Conservation (phyloP, 2,888 invertebrate genomes). For the Cheilosia impressa region DNA sequence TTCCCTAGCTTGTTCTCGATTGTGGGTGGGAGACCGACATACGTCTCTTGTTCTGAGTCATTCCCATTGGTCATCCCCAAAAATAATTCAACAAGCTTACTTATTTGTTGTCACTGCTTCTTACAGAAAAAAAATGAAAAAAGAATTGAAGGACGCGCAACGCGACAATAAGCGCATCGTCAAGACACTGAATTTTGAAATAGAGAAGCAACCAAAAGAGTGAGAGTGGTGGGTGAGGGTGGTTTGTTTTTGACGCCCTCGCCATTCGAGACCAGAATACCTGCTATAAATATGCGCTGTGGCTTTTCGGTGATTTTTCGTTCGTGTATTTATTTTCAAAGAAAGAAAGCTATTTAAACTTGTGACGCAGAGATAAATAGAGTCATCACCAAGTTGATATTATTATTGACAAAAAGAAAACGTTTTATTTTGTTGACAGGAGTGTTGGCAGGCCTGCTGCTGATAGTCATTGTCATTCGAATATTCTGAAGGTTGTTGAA, state of each 20-base stretch:
- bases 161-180: slow-evolving; percentile 30
- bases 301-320: neutral
- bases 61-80: slow-evolving; percentile 50
- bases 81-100: slow-evolving; percentile 50
- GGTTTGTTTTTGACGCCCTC: slow-evolving; percentile 47
- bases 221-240: slow-evolving; percentile 31
- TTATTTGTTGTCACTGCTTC: slow-evolving; percentile 3
- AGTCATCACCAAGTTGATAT: slow-evolving; percentile 42
- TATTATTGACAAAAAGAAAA: neutral
- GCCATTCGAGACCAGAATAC: slow-evolving; percentile 35
- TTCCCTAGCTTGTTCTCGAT: neutral
- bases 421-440: neutral
- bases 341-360: slow-evolving; percentile 34
- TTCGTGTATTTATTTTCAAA: slow-evolving; percentile 33
- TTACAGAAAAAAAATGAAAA: neutral
- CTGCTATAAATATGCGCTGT: slow-evolving; percentile 12
- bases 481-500: slow-evolving; percentile 6
- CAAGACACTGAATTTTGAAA: slow-evolving; percentile 17
- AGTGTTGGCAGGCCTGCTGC: slow-evolving; percentile 1
- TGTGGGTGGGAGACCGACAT: neutral
- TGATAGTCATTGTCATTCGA: neutral
- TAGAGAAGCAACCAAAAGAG: slow-evolving; percentile 22
- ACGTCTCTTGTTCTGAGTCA: slow-evolving; percentile 38
- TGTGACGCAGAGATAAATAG: slow-evolving; percentile 44
- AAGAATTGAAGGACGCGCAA: slow-evolving; percentile 40